These are phyloP conservation scores for Erythrolamprus reginae DNA, from an alignment of 2,113 vertebrate species.

Conservation along the genomic window DNA sequence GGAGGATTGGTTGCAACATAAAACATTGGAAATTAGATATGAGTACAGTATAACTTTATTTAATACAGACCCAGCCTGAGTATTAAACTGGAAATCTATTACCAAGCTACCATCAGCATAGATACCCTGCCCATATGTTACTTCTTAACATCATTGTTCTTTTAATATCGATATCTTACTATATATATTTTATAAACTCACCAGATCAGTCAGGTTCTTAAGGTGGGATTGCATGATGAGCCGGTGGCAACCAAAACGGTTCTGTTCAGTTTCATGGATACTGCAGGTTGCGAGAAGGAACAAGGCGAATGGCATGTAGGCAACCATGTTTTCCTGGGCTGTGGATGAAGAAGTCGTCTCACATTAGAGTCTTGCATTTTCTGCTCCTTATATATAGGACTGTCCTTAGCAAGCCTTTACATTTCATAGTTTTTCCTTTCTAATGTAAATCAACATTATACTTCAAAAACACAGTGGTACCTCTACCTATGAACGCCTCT, in stretches of 20 bases:
- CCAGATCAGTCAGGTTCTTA: conserved; percentile 61
- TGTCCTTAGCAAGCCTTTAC: neutral
- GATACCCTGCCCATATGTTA: neutral
- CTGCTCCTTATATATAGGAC: neutral
- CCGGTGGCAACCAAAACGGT: conserved; percentile 54
- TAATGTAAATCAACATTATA: neutral
- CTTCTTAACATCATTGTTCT: neutral
- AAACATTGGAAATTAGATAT: neutral
- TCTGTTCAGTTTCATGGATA: conserved; percentile 50
- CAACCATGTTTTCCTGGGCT: conserved; percentile 59
- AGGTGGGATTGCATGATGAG: conserved; percentile 62
- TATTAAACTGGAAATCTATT: neutral
- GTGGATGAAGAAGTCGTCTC: conserved; percentile 2
- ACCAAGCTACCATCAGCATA: neutral
- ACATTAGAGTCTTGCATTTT: neutral
- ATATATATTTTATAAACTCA: conserved; percentile 44
- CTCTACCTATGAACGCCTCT: no score
- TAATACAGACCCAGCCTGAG: neutral
- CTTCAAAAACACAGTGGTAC: neutral
- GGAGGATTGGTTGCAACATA: no score
- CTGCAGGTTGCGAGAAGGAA: conserved; percentile 54
- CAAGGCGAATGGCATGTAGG: conserved; percentile 54
- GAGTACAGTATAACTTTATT: neutral
- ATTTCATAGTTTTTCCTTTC: neutral
- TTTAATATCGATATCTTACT: no score